Percentiles rank a stretch among this genome's conserved stretches.
phyloP scores from a whole-genome alignment of 2,888 invertebrate genomes.

The Orthosia incerta region DNA sequence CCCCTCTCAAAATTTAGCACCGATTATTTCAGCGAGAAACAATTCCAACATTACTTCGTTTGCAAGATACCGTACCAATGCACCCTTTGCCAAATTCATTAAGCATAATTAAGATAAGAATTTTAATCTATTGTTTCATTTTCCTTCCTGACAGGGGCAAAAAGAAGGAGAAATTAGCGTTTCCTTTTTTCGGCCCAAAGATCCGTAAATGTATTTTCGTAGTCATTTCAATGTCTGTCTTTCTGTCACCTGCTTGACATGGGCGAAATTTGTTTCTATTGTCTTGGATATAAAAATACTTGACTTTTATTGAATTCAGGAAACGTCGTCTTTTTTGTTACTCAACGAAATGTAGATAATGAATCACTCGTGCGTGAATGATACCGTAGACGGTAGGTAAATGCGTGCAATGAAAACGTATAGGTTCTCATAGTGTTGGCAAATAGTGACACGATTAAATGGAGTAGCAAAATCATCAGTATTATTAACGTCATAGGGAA shows the following conservation, averaged over 20 bases:
- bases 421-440: not conserved
- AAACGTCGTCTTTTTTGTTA: conserved; percentile 9
- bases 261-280: conserved; percentile 21
- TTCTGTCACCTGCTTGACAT: conserved; percentile 38
- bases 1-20: conserved; percentile 30
- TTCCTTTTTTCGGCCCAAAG: not conserved
- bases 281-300: conserved; percentile 17
- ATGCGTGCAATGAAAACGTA: not conserved
- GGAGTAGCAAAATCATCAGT: not conserved
- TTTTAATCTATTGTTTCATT: conserved; percentile 53
- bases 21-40: conserved; percentile 40
- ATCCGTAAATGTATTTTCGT: not conserved
- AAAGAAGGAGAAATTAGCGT: conserved; percentile 14
- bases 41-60: conserved; percentile 42
- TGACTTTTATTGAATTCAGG: conserved; percentile 12
- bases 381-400: not conserved
- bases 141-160: conserved; percentile 16
- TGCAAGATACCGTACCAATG: conserved; percentile 51
- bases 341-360: conserved; percentile 11
- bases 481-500: no score
- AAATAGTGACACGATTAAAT: not conserved
- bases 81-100: conserved; percentile 61
- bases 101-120: conserved; percentile 62
- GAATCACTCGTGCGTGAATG: conserved; percentile 22
- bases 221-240: conserved; percentile 30